These are phyloP conservation scores for Tiliacea aurago DNA, from an alignment of 2,888 invertebrate species.

Conservation along the genomic window DNA sequence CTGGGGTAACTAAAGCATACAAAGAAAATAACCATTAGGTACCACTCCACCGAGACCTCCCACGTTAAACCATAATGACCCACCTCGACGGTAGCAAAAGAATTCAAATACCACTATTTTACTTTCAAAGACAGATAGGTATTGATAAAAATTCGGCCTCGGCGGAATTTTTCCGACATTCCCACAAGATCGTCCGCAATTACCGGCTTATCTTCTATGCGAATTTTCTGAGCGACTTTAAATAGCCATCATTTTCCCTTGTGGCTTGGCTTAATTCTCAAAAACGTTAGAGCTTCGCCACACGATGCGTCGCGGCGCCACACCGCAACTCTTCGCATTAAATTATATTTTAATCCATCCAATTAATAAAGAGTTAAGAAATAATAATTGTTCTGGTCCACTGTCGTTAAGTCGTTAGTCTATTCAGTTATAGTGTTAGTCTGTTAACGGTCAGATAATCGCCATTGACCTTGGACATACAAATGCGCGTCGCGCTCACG, in stretches of 20 bases:
- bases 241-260: conserved; percentile 85
- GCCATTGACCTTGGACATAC: no score
- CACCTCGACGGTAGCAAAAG: conserved; percentile 51
- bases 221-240: conserved; percentile 86
- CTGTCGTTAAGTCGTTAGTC: no score
- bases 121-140: conserved; percentile 65
- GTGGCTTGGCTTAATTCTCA: conserved; percentile 77
- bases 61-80: conserved; percentile 51
- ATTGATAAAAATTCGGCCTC: conserved; percentile 72
- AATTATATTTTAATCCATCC: not conserved
- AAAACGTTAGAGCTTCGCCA: conserved; percentile 63
- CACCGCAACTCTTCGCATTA: not conserved
- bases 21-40: conserved; percentile 30
- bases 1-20: not conserved
- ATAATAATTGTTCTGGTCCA: not conserved
- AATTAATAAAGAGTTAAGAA: not conserved
- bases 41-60: conserved; percentile 18
- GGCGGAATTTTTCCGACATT: conserved; percentile 72
- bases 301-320: not conserved
- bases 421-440: no score
- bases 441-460: no score
- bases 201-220: conserved; percentile 84
- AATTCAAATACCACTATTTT: conserved; percentile 71
- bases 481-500: no score
- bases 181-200: conserved; percentile 83